Evolutionary conservation across 30 jellyfish, hydroid and myxozoan species (phyloP).

Genomic region (Hydra vulgaris): DNA sequence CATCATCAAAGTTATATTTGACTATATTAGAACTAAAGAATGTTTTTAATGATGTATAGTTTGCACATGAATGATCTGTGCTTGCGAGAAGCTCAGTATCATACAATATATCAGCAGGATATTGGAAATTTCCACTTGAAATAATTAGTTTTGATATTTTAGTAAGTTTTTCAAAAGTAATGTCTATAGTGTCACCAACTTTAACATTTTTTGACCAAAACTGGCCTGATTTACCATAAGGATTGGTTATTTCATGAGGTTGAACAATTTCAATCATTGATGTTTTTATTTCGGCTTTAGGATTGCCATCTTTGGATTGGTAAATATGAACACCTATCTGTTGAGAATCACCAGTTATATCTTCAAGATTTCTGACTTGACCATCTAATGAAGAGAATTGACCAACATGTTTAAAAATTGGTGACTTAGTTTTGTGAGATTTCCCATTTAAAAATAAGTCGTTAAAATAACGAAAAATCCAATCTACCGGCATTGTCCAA

Average conservation of each 20-base stretch:
- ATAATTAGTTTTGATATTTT: conserved; percentile 33
- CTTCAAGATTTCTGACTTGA: conserved; percentile 73
- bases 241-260: conserved; percentile 33
- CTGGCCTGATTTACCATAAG: conserved; percentile 36
- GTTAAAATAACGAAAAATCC: conserved; percentile 81
- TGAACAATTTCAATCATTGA: conserved; percentile 46
- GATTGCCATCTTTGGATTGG: conserved; percentile 38
- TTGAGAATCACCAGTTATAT: conserved; percentile 19
- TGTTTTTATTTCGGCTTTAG: conserved; percentile 46
- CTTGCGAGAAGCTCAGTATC: conserved; percentile 48
- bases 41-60: conserved; percentile 12
- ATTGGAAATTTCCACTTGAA: conserved; percentile 53
- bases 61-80: conserved; percentile 29
- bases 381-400: conserved; percentile 80
- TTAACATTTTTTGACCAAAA: conserved; percentile 68
- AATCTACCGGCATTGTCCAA: conserved; percentile 96
- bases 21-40: conserved; percentile 13
- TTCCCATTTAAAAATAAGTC: conserved; percentile 65
- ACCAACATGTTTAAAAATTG: conserved; percentile 75
- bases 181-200: conserved; percentile 43
- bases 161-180: conserved; percentile 24
- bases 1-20: conserved; percentile 12
- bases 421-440: conserved; percentile 34
- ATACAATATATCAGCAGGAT: conserved; percentile 53
- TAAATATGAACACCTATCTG: neutral